Evolutionary conservation across 2,797 vertebrate genomes (phyloP).

Genomic region (Argentina silus): DNA sequence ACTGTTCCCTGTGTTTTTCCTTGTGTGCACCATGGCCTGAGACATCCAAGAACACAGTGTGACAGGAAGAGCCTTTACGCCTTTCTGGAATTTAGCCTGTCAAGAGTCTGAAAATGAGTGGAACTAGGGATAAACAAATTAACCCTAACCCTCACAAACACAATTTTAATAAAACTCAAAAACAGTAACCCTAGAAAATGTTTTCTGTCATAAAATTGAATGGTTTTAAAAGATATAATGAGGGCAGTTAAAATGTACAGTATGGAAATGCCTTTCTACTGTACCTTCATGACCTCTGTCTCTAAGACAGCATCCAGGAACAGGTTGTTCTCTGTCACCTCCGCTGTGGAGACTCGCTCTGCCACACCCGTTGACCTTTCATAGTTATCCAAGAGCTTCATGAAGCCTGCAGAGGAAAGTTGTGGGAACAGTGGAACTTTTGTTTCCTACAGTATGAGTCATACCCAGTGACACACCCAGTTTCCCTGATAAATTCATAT

Average conservation of each 20-base stretch:
- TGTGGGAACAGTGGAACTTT: background rate
- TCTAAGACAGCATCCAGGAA: slow-evolving; percentile 85
- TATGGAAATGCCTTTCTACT: background rate
- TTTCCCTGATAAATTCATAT: no score
- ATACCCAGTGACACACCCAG: no score
- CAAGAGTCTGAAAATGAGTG: slow-evolving; percentile 10
- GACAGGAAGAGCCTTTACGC: slow-evolving; percentile 40
- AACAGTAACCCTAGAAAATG: no score
- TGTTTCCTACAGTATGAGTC: background rate
- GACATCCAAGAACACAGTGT: slow-evolving; percentile 31
- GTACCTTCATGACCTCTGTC: slow-evolving; percentile 86
- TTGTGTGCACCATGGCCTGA: slow-evolving; percentile 17
- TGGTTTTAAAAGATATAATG: background rate
- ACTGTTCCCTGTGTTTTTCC: slow-evolving; percentile 5
- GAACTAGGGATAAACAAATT: background rate
- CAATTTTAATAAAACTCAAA: no score
- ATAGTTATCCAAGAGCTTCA: slow-evolving; percentile 87
- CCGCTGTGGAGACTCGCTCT: slow-evolving; percentile 82
- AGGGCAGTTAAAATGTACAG: background rate
- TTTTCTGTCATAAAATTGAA: no score
- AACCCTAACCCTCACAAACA: background rate
- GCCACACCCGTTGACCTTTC: slow-evolving; percentile 80
- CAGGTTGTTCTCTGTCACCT: slow-evolving; percentile 76
- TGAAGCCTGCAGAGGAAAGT: slow-evolving; percentile 71
- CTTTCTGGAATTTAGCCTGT: slow-evolving; percentile 31